Conservation (phyloP, 2,888 invertebrate species). For the Adineta ricciae region DNA sequence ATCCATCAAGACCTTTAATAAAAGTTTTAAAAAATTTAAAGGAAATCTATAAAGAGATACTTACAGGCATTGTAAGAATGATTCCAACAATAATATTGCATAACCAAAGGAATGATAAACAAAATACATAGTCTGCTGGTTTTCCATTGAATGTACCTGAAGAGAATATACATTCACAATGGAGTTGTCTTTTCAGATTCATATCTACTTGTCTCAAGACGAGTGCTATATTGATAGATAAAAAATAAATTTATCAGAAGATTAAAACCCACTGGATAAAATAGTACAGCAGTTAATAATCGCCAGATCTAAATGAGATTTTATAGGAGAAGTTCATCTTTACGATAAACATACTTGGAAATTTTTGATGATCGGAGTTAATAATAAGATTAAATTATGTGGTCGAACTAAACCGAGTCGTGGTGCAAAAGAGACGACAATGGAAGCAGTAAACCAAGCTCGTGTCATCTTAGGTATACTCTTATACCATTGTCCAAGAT, state of each 20-base stretch:
- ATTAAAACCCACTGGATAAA: conserved; percentile 91
- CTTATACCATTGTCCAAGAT: conserved; percentile 48
- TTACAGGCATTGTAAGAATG: conserved; percentile 8
- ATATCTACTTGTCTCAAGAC: conserved; percentile 67
- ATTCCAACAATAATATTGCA: conserved; percentile 57
- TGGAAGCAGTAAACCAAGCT: conserved; percentile 81
- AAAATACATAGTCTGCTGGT: conserved; percentile 86
- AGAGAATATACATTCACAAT: conserved; percentile 13
- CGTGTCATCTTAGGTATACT: conserved; percentile 77
- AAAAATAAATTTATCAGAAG: conserved; percentile 95
- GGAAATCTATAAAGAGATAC: not conserved
- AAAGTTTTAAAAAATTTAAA: too few relatives aligned
- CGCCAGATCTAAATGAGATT: conserved; percentile 74
- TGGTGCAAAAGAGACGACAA: conserved; percentile 70
- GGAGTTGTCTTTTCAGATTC: not conserved
- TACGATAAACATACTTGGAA: conserved; percentile 34
- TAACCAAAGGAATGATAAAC: conserved; percentile 80
- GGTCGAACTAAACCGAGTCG: conserved; percentile 71
- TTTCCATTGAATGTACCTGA: conserved; percentile 65
- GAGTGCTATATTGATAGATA: conserved; percentile 81
- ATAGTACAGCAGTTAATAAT: conserved; percentile 76
- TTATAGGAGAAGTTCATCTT: too few relatives aligned
- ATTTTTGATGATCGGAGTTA: conserved; percentile 23
- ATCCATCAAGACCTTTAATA: conserved; percentile 73
- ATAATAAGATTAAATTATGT: conserved; percentile 21